Conservation (phyloP, 64 coral and sea anemone genomes). For the Stylophora pistillata region DNA sequence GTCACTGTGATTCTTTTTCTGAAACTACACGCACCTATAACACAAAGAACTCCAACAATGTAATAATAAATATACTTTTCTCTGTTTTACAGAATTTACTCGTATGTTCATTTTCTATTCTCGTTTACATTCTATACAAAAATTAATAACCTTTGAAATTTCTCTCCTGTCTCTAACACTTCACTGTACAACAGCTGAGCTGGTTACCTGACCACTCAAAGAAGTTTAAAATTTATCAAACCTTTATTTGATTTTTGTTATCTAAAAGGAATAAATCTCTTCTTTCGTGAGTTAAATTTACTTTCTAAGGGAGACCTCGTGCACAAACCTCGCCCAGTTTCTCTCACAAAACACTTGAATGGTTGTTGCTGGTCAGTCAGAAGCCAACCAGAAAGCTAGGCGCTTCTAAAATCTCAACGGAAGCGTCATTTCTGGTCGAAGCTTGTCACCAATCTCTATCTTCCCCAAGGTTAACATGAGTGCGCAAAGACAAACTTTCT, state of each 20-base stretch:
- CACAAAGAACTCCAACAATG: constrained; percentile 23
- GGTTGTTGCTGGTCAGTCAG: too few relatives aligned
- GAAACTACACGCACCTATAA: constrained; percentile 17
- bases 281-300: too few relatives aligned
- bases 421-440: too few relatives aligned
- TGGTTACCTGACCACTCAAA: constrained; percentile 17
- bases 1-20: neutral
- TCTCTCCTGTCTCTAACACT: constrained; percentile 30
- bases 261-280: neutral
- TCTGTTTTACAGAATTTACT: constrained; percentile 56
- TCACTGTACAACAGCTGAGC: constrained; percentile 45
- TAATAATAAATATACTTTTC: constrained; percentile 56
- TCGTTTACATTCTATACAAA: constrained; percentile 47
- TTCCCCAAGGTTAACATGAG: too few relatives aligned
- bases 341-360: too few relatives aligned
- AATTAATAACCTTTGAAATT: constrained; percentile 41
- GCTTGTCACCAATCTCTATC: too few relatives aligned
- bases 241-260: neutral
- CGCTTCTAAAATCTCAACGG: too few relatives aligned
- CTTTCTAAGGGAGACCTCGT: too few relatives aligned
- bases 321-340: too few relatives aligned
- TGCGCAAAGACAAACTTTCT: too few relatives aligned
- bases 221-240: constrained; percentile 14
- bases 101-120: constrained; percentile 34
- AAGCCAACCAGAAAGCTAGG: too few relatives aligned